These are phyloP conservation scores for Euclidia mi DNA, from an alignment of 2,888 invertebrate genomes.

Conservation along the genomic window DNA sequence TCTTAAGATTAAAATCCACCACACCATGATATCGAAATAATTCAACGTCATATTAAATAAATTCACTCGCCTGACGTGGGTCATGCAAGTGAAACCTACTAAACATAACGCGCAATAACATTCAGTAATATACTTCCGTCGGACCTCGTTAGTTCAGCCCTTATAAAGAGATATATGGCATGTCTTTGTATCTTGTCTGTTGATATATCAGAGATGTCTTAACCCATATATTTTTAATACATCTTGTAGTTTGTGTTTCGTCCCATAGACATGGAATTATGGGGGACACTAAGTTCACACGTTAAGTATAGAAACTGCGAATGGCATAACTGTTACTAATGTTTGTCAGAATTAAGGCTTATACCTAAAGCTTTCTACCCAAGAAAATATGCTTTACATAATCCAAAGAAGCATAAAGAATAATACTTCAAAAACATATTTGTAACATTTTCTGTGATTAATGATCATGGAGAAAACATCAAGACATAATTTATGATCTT, in stretches of 20 bases:
- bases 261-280: neutral
- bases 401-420: too few relatives aligned
- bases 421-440: too few relatives aligned
- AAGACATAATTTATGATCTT: too few relatives aligned
- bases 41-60: constrained; percentile 43
- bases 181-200: constrained; percentile 6
- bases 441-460: too few relatives aligned
- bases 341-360: too few relatives aligned
- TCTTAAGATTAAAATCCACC: neutral
- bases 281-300: too few relatives aligned
- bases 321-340: too few relatives aligned
- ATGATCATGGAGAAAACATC: too few relatives aligned
- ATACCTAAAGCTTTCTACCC: too few relatives aligned
- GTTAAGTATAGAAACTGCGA: too few relatives aligned
- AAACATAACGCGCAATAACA: constrained; percentile 10
- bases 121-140: constrained; percentile 12
- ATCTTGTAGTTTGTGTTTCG: neutral
- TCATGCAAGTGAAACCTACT: constrained; percentile 23
- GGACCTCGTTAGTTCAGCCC: constrained; percentile 8
- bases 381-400: too few relatives aligned
- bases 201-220: constrained; percentile 9
- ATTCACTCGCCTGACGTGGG: constrained; percentile 43
- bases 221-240: neutral
- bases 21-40: neutral
- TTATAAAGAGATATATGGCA: constrained; percentile 24